A percentile compares a stretch with the other conserved stretches of the same genome.
Evolutionary conservation across 2,113 vertebrate genomes (phyloP).

Genomic region (Mobula hypostoma): DNA sequence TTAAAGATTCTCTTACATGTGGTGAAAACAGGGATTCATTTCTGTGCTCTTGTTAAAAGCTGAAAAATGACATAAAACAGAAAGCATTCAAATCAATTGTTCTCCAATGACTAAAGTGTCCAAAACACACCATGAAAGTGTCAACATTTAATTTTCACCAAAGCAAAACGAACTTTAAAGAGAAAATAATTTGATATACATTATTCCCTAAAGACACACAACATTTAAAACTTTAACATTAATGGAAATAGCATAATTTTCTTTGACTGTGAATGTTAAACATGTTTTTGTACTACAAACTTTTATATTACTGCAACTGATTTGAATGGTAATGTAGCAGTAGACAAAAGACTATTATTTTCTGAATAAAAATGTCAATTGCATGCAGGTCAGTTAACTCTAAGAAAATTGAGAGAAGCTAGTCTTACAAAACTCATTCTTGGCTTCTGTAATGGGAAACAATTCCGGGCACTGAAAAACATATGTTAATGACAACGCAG

Average conservation of each 20-base stretch:
- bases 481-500: conserved; percentile 9
- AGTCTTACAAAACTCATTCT: background rate
- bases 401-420: conserved; percentile 20
- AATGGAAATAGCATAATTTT: background rate
- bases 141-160: background rate
- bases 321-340: background rate
- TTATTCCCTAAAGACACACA: background rate
- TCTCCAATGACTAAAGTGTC: background rate
- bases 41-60: background rate
- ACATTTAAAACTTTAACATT: background rate
- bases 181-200: background rate
- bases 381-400: background rate
- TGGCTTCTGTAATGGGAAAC: background rate
- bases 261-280: background rate
- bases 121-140: background rate
- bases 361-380: background rate
- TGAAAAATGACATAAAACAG: background rate
- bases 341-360: background rate
- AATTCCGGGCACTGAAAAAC: background rate
- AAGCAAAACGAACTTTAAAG: background rate
- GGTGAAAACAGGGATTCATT: background rate
- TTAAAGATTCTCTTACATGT: background rate
- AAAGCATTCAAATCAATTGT: background rate
- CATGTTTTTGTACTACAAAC: background rate
- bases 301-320: background rate